Percentiles rank a stretch among this genome's conserved stretches.
Conservation (phyloP, 2,797 vertebrate species). For the Pangasius macronema region DNA sequence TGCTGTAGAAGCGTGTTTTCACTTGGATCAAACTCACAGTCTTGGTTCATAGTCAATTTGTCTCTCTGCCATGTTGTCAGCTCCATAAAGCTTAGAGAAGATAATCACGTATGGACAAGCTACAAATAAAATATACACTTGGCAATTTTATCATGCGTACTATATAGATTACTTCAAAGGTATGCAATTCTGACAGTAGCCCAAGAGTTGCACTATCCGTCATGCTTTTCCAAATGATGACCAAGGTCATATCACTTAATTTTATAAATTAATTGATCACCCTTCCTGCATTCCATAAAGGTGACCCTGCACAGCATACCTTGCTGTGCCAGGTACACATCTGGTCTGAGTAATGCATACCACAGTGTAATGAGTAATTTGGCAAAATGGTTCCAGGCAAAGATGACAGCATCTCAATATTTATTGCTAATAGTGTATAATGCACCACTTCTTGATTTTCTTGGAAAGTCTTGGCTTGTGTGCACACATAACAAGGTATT, state of each 20-base stretch:
- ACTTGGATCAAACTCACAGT: background rate
- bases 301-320: background rate
- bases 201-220: background rate
- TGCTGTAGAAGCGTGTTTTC: background rate
- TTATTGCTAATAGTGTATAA: background rate
- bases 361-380: background rate
- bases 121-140: background rate
- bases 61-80: background rate
- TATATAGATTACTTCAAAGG: background rate
- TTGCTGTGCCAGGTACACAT: background rate
- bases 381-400: background rate
- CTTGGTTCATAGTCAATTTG: background rate
- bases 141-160: background rate
- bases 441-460: background rate
- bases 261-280: background rate
- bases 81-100: background rate
- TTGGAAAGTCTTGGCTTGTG: background rate
- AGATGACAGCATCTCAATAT: background rate
- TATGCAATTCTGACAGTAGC: background rate
- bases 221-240: background rate
- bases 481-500: background rate
- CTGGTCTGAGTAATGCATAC: background rate
- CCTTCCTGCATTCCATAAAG: background rate
- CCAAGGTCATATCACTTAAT: conserved; percentile 1
- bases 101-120: background rate